Percentiles rank a stretch among this genome's conserved stretches.
Conservation (phyloP, 2,888 invertebrate genomes). For the Lepeophtheirus nordmannii region DNA sequence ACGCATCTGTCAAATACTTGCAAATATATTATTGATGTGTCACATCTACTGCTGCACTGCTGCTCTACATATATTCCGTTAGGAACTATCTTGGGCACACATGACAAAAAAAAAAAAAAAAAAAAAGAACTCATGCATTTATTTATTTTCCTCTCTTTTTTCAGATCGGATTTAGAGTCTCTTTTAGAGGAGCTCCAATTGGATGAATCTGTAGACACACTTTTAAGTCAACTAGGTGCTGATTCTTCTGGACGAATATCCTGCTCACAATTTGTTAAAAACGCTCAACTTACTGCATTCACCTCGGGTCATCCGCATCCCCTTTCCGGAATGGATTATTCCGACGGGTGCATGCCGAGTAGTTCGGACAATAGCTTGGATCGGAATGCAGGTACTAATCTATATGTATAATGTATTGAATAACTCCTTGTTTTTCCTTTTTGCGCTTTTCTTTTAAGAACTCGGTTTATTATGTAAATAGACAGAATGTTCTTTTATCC, state of each 20-base stretch:
- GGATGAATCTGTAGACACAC: constrained; percentile 19
- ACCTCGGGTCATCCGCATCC: neutral
- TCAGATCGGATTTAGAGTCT: constrained; percentile 15
- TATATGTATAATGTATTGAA: neutral
- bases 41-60: too few relatives aligned
- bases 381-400: neutral
- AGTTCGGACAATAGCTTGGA: neutral
- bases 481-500: too few relatives aligned
- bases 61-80: too few relatives aligned
- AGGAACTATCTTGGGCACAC: neutral
- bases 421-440: too few relatives aligned
- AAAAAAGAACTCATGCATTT: too few relatives aligned
- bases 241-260: constrained; percentile 6
- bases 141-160: neutral
- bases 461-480: too few relatives aligned
- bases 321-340: neutral
- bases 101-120: too few relatives aligned
- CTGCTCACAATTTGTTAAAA: constrained; percentile 12
- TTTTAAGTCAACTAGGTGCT: constrained; percentile 17
- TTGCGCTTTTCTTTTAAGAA: too few relatives aligned
- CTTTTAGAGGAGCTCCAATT: constrained; percentile 10
- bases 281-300: neutral
- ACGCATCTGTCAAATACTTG: too few relatives aligned
- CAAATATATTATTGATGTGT: too few relatives aligned
- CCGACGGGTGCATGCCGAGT: constrained; percentile 4